Conservation (phyloP, 53 echinoderm and acorn worm genomes). For the Arbacia lixula region DNA sequence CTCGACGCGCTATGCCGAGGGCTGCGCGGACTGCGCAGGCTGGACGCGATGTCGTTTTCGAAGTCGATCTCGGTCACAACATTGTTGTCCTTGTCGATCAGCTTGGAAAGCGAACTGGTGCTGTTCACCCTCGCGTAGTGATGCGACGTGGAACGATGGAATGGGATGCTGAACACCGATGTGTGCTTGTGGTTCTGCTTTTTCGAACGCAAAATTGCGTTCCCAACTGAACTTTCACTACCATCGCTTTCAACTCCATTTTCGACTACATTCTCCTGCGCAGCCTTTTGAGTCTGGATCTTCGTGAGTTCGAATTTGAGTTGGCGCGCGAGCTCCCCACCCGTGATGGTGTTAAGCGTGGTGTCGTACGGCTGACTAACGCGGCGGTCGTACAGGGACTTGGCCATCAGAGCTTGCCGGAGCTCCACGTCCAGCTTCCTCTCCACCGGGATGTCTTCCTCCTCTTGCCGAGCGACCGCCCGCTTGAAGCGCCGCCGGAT, state of each 20-base stretch:
- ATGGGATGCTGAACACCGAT: background rate
- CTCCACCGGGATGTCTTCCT: background rate
- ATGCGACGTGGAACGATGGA: background rate
- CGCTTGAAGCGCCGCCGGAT: constrained; percentile 12
- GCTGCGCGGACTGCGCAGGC: background rate
- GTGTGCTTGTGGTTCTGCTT: background rate
- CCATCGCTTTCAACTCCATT: background rate
- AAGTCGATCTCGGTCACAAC: background rate
- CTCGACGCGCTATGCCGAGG: background rate
- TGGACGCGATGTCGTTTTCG: background rate
- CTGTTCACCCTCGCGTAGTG: background rate
- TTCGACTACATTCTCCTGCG: too few relatives aligned
- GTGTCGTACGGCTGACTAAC: constrained; percentile 50
- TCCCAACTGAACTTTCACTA: too few relatives aligned
- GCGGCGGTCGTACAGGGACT: constrained; percentile 5
- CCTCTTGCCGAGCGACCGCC: background rate
- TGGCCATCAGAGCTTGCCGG: constrained; percentile 23
- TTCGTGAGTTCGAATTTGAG: constrained; percentile 31
- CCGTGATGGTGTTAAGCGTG: constrained; percentile 52
- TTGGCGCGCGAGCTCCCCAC: constrained; percentile 39
- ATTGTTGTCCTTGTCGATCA: constrained; percentile 14
- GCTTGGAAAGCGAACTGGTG: background rate
- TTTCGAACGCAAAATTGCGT: too few relatives aligned
- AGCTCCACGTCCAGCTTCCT: constrained; percentile 21
- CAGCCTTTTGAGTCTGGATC: background rate